Conservation (phyloP, 2,888 invertebrate species). For the Drosophila putrida region DNA sequence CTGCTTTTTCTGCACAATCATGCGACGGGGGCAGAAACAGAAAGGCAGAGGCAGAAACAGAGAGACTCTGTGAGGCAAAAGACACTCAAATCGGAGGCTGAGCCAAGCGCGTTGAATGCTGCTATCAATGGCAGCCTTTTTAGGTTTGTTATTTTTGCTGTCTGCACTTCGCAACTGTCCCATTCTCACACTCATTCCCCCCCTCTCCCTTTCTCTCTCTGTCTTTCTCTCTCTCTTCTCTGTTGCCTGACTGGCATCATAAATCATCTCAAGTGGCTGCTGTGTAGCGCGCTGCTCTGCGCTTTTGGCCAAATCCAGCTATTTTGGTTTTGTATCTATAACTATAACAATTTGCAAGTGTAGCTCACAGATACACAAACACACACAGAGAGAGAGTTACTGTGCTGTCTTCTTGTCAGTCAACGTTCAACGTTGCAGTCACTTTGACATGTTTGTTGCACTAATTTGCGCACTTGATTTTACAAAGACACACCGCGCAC, state of each 20-base stretch:
- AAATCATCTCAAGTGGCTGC: conserved; percentile 82
- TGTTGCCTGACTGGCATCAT: conserved; percentile 71
- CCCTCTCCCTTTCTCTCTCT: conserved; percentile 11
- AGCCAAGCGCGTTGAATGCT: conserved; percentile 41
- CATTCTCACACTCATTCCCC: neutral
- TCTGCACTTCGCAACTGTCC: conserved; percentile 26
- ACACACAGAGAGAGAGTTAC: neutral
- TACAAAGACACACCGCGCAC: conserved; percentile 12
- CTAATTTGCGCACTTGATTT: conserved; percentile 48
- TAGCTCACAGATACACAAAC: conserved; percentile 52
- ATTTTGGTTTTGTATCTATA: conserved; percentile 62
- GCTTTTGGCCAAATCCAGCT: conserved; percentile 51
- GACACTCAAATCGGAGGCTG: conserved; percentile 38
- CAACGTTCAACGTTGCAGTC: conserved; percentile 16
- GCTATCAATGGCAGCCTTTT: conserved; percentile 66
- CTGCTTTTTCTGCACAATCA: conserved; percentile 44
- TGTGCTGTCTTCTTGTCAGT: conserved; percentile 8
- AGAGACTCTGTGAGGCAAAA: neutral
- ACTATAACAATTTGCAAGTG: conserved; percentile 75
- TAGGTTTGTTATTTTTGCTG: conserved; percentile 45
- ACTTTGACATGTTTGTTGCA: conserved; percentile 32
- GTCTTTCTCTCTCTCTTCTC: conserved; percentile 4
- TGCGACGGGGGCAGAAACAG: conserved; percentile 17
- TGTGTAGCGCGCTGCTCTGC: conserved; percentile 24
- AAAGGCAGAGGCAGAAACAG: neutral